Base-by-base conservation (phyloP, 2,113 vertebrate species). In the Brachyhypopomus gauderio region DNA sequence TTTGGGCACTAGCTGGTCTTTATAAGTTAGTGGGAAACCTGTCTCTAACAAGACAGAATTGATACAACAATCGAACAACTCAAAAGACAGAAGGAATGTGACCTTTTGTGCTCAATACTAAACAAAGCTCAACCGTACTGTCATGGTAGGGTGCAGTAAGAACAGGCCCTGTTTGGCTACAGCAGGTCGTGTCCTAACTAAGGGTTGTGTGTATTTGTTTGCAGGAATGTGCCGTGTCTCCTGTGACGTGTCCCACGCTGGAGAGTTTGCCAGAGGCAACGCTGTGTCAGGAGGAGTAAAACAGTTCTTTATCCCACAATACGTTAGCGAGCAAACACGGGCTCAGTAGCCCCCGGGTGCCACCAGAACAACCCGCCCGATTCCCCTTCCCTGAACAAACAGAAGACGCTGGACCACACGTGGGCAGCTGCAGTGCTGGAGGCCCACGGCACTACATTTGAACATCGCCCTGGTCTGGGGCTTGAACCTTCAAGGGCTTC, bases 181-280 rank as follows among this genome's bases (percentile, higher is more conserved):
- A 11, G 5, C 23, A 62, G 17, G 6, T 34, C 14, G 17, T 19
- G 64, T 34, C 20, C 75, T 78, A 78, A 58, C 12, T 78, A n/a
- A 71, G 16, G 11, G 5, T 45, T 34, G 17, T 80, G 36, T 80
- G 2, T 80, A 19, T 74, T 80, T 64, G n/a, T 56, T 79, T 79
- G 78, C 78, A 79, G 78, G 36, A 14, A 45, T 45, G 25, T 71
- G 67, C 25, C 58, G 38, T 62, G 56, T 80, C 25, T 58, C 60
- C 41, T 38, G 78, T 64, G 59, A 73, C 22, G 25, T 55, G 7
- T 73, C 70, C 58, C 41, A n/a, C 23, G 11, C 71, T 1, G 45
- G 74, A 74, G 45, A 74, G 14, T 72, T 79, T 34, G 5, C 23
- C 23, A 48, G 66, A 70, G 20, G 34, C 66, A 70, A 56, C 67